A percentile compares a stretch with the other conserved stretches of the same genome.
Evolutionary conservation across 2,888 invertebrate species (phyloP).

Genomic region (Tribolium freemani): DNA sequence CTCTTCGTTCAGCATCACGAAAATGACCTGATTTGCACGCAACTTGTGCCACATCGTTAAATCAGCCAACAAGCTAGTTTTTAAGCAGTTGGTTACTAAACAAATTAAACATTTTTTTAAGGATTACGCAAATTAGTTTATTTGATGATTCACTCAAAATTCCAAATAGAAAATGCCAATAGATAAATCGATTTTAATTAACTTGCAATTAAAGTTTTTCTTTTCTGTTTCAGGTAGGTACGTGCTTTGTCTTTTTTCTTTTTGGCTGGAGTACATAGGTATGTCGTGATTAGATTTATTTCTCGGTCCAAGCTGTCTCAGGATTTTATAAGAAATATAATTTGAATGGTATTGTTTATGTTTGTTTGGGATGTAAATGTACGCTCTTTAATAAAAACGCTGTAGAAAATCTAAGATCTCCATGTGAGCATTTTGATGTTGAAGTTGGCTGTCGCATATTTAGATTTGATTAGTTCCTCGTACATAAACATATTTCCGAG

Average conservation of each 20-base stretch:
- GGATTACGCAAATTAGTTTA: no score
- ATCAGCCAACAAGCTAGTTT: not conserved
- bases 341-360: not conserved
- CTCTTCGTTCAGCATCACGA: constrained; percentile 49
- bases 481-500: constrained; percentile 15
- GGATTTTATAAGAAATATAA: no score
- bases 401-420: not conserved
- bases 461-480: constrained; percentile 7
- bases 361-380: not conserved
- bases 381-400: constrained; percentile 5
- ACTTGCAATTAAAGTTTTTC: not conserved
- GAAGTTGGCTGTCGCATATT: not conserved
- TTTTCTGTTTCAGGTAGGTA: constrained; percentile 8
- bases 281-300: not conserved
- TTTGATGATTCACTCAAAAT: no score
- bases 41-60: constrained; percentile 40
- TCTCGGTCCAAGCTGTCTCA: no score
- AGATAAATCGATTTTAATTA: no score
- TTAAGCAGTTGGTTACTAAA: no score
- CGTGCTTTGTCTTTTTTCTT: not conserved
- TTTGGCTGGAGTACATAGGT: no score
- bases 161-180: no score
- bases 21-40: constrained; percentile 52
- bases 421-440: not conserved
- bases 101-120: no score